These are phyloP conservation scores for Drosophila murphyi DNA, from an alignment of 1,140 invertebrate species.

Conservation along the genomic window DNA sequence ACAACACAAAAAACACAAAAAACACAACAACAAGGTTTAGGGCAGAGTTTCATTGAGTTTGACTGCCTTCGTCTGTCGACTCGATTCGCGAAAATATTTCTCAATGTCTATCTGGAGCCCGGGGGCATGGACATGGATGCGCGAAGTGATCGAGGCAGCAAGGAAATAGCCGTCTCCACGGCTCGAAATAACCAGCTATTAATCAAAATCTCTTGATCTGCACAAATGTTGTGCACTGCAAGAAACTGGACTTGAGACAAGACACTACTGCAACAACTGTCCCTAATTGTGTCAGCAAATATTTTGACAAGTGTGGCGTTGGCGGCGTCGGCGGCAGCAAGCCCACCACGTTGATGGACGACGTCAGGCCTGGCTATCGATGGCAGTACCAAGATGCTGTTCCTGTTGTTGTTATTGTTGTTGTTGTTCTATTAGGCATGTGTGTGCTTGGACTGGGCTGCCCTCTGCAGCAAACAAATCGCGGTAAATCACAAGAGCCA, in stretches of 20 bases:
- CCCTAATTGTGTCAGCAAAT: constrained; percentile 50
- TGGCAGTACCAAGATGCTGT: constrained; percentile 37
- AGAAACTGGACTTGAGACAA: constrained; percentile 34
- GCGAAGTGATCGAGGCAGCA: not conserved
- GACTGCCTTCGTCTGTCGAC: constrained; percentile 66
- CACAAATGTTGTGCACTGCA: constrained; percentile 65
- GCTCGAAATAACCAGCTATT: constrained; percentile 70
- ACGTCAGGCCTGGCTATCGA: constrained; percentile 34
- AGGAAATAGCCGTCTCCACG: constrained; percentile 34
- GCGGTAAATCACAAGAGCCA: constrained; percentile 79
- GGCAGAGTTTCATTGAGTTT: constrained; percentile 70
- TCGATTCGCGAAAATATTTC: constrained; percentile 80
- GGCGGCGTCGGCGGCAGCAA: constrained; percentile 34
- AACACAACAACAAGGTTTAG: constrained; percentile 2
- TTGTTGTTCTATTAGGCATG: constrained; percentile 25
- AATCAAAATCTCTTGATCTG: constrained; percentile 83
- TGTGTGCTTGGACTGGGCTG: constrained; percentile 18
- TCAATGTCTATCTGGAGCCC: constrained; percentile 70
- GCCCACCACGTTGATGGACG: constrained; percentile 76
- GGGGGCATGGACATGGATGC: constrained; percentile 52
- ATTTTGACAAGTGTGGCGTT: constrained; percentile 65
- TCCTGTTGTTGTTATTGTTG: not conserved
- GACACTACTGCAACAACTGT: not conserved
- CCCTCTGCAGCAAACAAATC: constrained; percentile 39
- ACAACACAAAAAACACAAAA: not conserved